Evolutionary conservation across 1,140 invertebrate genomes (phyloP).

Genomic region (Euura lappo): DNA sequence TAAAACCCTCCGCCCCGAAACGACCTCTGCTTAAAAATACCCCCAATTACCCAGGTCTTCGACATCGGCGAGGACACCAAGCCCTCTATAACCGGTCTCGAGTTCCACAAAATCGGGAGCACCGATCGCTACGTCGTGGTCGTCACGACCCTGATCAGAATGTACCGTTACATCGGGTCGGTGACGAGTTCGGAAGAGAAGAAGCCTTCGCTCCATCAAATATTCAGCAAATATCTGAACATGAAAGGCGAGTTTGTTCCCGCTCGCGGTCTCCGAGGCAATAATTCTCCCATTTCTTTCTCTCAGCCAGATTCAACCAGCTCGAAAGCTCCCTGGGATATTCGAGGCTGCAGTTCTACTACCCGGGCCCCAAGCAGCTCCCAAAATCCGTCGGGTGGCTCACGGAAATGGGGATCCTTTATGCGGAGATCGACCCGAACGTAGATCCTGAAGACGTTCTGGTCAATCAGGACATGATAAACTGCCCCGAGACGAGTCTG

Average conservation of each 20-base stretch:
- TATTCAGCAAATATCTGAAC: slow-evolving; percentile 84
- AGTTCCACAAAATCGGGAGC: slow-evolving; percentile 77
- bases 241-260: slow-evolving; percentile 65
- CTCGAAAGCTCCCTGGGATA: slow-evolving; percentile 77
- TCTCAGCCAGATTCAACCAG: slow-evolving; percentile 71
- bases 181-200: slow-evolving; percentile 76
- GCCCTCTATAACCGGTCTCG: slow-evolving; percentile 84
- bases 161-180: slow-evolving; percentile 87
- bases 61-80: slow-evolving; percentile 78
- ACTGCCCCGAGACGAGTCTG: slow-evolving; percentile 61
- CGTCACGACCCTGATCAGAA: slow-evolving; percentile 79
- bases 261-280: neutral
- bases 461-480: slow-evolving; percentile 67
- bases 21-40: too few species aligned
- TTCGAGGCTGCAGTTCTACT: slow-evolving; percentile 83
- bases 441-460: slow-evolving; percentile 65
- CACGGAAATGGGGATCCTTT: slow-evolving; percentile 76
- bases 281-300: slow-evolving; percentile 10
- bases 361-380: slow-evolving; percentile 67
- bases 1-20: neutral
- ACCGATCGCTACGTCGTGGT: slow-evolving; percentile 80
- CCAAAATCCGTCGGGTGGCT: slow-evolving; percentile 89
- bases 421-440: slow-evolving; percentile 66
- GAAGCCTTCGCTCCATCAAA: slow-evolving; percentile 78
- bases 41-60: slow-evolving; percentile 70